These are phyloP conservation scores for Pachypeltis micranthus DNA, from an alignment of 1,140 invertebrate genomes.

Conservation along the genomic window DNA sequence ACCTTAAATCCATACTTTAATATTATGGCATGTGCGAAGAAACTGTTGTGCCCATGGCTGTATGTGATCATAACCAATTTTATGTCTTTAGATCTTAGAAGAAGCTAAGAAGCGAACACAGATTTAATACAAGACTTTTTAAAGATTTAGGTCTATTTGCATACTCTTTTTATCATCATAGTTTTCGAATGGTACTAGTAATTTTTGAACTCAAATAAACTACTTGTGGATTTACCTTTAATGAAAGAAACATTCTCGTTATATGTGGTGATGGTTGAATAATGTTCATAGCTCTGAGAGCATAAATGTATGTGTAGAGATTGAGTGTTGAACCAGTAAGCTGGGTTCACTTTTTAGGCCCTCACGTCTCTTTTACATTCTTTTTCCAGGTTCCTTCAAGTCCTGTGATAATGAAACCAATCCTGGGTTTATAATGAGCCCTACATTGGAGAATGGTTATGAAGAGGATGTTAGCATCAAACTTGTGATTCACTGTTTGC, in stretches of 20 bases:
- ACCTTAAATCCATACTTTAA: too few species aligned
- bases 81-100: too few species aligned
- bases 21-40: too few species aligned
- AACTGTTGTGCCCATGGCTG: too few species aligned
- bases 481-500: constrained; percentile 55
- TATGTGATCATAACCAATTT: neutral
- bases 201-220: constrained; percentile 14
- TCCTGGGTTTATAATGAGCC: constrained; percentile 67
- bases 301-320: too few species aligned
- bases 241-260: too few species aligned
- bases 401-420: constrained; percentile 59
- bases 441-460: constrained; percentile 64
- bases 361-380: constrained; percentile 24
- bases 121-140: neutral
- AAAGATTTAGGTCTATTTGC: neutral
- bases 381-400: constrained; percentile 50
- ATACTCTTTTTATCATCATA: neutral
- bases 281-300: too few species aligned
- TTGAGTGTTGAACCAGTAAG: too few species aligned
- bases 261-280: too few species aligned
- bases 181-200: too few species aligned
- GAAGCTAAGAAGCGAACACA: too few species aligned
- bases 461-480: constrained; percentile 71
- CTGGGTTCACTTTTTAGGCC: too few species aligned
- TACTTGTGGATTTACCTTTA: constrained; percentile 12